Evolutionary conservation across 2,797 vertebrate species (phyloP).

Genomic region (Cephalopachus bancanus): DNA sequence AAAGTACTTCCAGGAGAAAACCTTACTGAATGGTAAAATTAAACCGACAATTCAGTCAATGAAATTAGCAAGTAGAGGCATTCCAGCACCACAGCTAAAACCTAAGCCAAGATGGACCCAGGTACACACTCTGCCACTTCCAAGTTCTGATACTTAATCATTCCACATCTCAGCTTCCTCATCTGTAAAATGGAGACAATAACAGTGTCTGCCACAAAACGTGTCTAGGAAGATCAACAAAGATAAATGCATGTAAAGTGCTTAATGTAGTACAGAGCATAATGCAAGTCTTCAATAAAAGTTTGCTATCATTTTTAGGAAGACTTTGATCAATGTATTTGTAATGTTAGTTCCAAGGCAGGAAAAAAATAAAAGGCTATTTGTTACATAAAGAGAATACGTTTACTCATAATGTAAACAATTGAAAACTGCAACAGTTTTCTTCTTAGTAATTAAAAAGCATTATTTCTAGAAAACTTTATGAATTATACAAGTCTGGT

Average conservation of each 20-base stretch:
- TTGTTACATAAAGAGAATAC: neutral
- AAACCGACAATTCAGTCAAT: neutral
- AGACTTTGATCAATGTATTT: neutral
- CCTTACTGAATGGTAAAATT: constrained; percentile 16
- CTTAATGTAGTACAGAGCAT: neutral
- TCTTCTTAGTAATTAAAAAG: neutral
- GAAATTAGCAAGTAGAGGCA: neutral
- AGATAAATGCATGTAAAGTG: neutral
- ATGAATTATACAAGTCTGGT: neutral
- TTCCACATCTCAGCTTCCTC: neutral
- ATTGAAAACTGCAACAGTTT: neutral
- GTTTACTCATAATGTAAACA: neutral
- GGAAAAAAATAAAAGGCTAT: neutral
- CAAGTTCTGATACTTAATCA: neutral
- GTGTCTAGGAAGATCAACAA: neutral
- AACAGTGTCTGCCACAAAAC: neutral
- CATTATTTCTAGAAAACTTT: neutral
- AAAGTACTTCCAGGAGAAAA: neutral
- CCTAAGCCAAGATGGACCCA: neutral
- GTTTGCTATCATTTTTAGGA: neutral
- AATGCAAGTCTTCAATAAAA: neutral
- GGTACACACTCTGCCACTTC: neutral
- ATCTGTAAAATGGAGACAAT: neutral
- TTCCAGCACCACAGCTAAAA: neutral
- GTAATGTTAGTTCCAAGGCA: neutral